Evolutionary conservation across 2,888 invertebrate genomes (phyloP).

Genomic region (Pharmacophagus antenor): DNA sequence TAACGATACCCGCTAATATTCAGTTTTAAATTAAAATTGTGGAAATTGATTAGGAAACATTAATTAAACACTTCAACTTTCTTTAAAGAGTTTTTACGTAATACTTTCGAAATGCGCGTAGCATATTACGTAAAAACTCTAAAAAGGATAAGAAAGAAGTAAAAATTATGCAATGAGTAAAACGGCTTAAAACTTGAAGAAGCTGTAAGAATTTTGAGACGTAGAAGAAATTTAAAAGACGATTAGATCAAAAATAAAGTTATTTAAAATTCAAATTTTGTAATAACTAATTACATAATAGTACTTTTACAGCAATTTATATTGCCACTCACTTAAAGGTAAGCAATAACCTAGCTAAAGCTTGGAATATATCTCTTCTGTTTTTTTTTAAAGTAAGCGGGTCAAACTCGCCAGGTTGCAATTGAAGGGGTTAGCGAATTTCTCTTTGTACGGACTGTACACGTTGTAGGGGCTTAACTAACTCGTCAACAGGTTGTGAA

Average conservation of each 20-base stretch:
- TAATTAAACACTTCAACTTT: too few species aligned
- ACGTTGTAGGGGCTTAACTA: constrained; percentile 62
- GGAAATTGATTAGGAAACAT: too few species aligned
- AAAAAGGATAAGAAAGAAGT: too few species aligned
- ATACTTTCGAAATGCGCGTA: neutral
- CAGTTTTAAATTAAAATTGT: too few species aligned
- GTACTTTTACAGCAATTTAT: neutral
- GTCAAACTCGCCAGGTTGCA: constrained; percentile 34
- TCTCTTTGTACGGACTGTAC: constrained; percentile 59
- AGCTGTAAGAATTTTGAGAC: neutral
- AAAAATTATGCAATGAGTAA: neutral
- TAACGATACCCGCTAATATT: too few species aligned
- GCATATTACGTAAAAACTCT: neutral
- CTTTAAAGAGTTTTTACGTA: too few species aligned
- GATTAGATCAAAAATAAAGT: too few species aligned
- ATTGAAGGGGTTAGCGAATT: constrained; percentile 41
- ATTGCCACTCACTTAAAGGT: constrained; percentile 4
- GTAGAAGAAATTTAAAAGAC: neutral
- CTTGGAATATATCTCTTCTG: constrained; percentile 28
- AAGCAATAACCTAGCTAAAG: constrained; percentile 17
- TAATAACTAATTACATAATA: neutral
- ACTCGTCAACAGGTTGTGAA: constrained; percentile 78
- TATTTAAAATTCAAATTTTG: neutral
- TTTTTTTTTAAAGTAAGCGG: constrained; percentile 32
- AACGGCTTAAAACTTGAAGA: neutral